Conservation (phyloP, 2,797 vertebrate genomes). For the Semotilus atromaculatus region DNA sequence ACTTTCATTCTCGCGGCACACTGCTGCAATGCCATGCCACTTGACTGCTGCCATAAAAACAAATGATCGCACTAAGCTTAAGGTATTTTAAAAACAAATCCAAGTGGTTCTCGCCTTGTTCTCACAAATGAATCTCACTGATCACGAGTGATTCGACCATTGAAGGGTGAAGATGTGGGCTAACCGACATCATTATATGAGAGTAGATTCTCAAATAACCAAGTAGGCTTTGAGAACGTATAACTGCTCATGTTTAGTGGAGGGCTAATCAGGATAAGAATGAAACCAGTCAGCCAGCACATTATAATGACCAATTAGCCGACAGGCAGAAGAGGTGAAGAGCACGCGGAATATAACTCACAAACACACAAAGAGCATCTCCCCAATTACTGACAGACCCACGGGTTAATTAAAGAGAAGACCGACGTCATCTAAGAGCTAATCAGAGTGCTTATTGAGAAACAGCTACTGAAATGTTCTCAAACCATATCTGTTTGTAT, state of each 20-base stretch:
- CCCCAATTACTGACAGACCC: slow-evolving; percentile 50
- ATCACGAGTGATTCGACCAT: background rate
- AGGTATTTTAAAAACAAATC: slow-evolving; percentile 2
- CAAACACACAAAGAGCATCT: slow-evolving; percentile 56
- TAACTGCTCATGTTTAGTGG: background rate
- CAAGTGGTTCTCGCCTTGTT: background rate
- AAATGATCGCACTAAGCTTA: background rate
- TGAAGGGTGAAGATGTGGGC: background rate
- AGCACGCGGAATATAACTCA: slow-evolving; percentile 18
- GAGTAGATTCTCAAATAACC: slow-evolving; percentile 11
- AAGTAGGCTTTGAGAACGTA: background rate
- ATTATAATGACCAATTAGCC: slow-evolving; percentile 74
- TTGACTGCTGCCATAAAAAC: slow-evolving; percentile 19
- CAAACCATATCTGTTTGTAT: background rate
- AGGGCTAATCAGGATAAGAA: slow-evolving; percentile 33
- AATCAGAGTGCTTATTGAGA: background rate
- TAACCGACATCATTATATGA: background rate
- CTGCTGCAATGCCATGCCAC: background rate
- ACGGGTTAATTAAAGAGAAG: slow-evolving; percentile 69
- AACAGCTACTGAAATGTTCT: background rate
- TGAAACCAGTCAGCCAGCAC: slow-evolving; percentile 62
- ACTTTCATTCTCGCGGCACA: slow-evolving; percentile 35
- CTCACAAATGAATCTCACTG: slow-evolving; percentile 3
- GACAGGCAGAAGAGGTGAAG: slow-evolving; percentile 55
- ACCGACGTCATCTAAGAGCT: background rate